Evolutionary conservation across 2,797 vertebrate genomes (phyloP).

Genomic region (Myotis daubentonii): DNA sequence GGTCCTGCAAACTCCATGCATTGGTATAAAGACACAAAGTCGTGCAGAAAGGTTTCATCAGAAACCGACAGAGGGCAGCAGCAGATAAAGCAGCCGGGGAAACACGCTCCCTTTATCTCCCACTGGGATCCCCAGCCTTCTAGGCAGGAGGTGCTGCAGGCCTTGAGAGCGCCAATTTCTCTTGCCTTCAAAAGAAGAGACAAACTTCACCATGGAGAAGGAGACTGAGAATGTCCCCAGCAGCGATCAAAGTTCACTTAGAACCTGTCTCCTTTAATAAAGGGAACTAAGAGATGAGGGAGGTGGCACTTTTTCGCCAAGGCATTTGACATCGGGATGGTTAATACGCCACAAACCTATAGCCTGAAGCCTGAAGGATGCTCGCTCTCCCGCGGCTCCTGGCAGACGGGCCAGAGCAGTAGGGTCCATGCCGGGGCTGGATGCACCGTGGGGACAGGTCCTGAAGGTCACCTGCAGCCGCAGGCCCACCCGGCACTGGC

Average conservation of each 20-base stretch:
- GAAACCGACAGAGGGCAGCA: conserved; percentile 86
- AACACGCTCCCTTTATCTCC: neutral
- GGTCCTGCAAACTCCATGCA: conserved; percentile 56
- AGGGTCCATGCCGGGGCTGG: conserved; percentile 70
- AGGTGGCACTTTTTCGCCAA: conserved; percentile 87
- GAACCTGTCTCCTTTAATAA: conserved; percentile 86
- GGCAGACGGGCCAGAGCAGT: conserved; percentile 78
- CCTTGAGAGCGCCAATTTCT: neutral
- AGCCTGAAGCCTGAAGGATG: conserved; percentile 83
- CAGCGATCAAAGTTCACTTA: conserved; percentile 79
- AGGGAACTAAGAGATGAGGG: conserved; percentile 81
- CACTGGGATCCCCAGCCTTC: fast-evolving
- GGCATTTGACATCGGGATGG: conserved; percentile 89
- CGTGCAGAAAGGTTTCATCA: conserved; percentile 53
- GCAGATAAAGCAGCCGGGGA: neutral
- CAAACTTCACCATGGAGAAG: conserved; percentile 49
- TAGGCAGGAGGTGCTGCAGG: fast-evolving
- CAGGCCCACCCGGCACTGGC: conserved; percentile 84
- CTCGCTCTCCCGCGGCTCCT: conserved; percentile 80
- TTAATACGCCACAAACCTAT: conserved; percentile 86
- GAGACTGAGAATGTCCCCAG: conserved; percentile 73
- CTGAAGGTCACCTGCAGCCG: conserved; percentile 88
- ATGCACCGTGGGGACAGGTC: conserved; percentile 86
- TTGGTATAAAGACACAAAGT: conserved; percentile 56
- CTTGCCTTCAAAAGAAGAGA: neutral